phyloP scores from a whole-genome alignment of 2,113 vertebrate genomes.

The Panurus biarmicus region DNA sequence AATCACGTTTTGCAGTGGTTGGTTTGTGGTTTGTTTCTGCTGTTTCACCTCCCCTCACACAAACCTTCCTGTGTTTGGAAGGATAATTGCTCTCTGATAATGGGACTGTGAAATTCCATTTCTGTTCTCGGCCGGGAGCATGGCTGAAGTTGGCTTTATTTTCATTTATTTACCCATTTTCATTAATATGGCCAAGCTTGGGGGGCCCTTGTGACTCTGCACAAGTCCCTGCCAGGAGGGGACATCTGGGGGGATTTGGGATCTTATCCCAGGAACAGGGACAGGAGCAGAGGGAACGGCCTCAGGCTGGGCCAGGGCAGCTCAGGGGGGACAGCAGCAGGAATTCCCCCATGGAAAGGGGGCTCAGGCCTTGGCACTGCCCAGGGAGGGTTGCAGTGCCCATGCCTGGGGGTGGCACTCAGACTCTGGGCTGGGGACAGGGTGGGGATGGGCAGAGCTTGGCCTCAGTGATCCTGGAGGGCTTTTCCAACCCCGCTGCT shows the following conservation, averaged over 20 bases:
- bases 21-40: background rate
- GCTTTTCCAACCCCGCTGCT: rapidly evolving
- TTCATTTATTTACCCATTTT: background rate
- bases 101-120: background rate
- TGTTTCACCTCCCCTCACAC: background rate
- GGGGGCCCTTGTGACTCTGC: background rate
- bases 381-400: background rate
- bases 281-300: background rate
- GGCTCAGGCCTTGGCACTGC: rapidly evolving
- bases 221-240: background rate
- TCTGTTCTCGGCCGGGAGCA: background rate
- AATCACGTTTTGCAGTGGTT: background rate
- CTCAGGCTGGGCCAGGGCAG: background rate
- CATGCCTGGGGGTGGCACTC: background rate
- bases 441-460: rapidly evolving
- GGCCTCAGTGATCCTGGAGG: rapidly evolving
- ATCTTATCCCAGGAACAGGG: background rate
- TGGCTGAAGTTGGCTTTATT: background rate
- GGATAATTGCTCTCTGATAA: background rate
- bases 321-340: background rate
- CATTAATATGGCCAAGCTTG: background rate
- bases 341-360: background rate
- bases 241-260: background rate
- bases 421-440: background rate
- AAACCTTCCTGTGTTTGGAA: background rate